Evolutionary conservation across 2,888 invertebrate species (phyloP).

Genomic region (Galerucella pusilla): DNA sequence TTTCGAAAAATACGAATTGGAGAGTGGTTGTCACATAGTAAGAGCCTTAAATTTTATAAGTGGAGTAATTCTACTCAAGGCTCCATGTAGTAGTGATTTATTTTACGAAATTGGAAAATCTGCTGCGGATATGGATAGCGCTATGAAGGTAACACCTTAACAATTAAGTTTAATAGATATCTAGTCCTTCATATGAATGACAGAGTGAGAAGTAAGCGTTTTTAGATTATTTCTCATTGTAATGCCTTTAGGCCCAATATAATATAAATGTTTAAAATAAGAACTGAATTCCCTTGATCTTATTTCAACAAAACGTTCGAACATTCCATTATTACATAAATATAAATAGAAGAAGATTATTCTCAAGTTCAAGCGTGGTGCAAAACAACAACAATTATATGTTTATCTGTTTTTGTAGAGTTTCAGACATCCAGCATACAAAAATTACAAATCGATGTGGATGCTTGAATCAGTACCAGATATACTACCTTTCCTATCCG

Average conservation of each 20-base stretch:
- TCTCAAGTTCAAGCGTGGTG: too few species aligned
- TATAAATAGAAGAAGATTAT: too few species aligned
- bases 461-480: slow-evolving; percentile 77
- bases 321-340: background rate
- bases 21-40: slow-evolving; percentile 72
- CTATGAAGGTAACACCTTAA: slow-evolving; percentile 70
- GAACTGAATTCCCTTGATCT: too few species aligned
- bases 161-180: background rate
- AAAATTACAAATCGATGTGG: slow-evolving; percentile 79
- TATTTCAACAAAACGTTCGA: background rate
- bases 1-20: slow-evolving; percentile 69
- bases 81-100: slow-evolving; percentile 71
- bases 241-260: background rate
- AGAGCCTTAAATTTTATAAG: slow-evolving; percentile 81
- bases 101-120: slow-evolving; percentile 80
- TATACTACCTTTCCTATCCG: slow-evolving; percentile 76
- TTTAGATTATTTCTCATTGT: too few species aligned
- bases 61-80: slow-evolving; percentile 76
- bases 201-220: too few species aligned
- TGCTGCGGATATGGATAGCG: slow-evolving; percentile 75
- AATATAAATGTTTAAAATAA: too few species aligned
- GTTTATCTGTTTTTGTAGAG: slow-evolving; percentile 64
- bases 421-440: slow-evolving; percentile 79
- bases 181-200: too few species aligned
- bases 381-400: too few species aligned